phyloP scores from a whole-genome alignment of 1,140 invertebrate species.

The Telenomus remus region DNA sequence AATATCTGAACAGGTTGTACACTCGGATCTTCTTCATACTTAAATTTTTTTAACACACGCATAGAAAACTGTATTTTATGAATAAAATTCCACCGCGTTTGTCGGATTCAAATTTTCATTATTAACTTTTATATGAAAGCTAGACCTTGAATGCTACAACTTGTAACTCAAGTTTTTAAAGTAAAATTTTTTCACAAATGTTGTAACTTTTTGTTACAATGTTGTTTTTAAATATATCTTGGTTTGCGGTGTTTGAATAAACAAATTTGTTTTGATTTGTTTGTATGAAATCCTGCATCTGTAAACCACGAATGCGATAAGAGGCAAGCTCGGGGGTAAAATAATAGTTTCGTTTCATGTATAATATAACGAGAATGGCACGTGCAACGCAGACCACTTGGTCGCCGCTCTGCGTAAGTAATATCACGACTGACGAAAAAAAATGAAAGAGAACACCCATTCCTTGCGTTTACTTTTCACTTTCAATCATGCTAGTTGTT shows the following conservation, averaged over 20 bases:
- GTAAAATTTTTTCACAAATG: too few species aligned
- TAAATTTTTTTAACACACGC: not conserved
- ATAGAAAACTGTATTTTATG: too few species aligned
- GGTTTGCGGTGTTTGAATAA: too few species aligned
- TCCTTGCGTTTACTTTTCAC: not conserved
- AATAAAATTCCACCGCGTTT: too few species aligned
- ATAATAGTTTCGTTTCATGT: constrained; percentile 8
- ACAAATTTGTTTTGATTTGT: too few species aligned
- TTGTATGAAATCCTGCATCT: too few species aligned
- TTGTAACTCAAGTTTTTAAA: too few species aligned
- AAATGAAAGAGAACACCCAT: not conserved
- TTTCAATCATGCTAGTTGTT: too few species aligned
- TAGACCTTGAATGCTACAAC: too few species aligned
- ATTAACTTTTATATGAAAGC: too few species aligned
- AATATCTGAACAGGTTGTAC: constrained; percentile 2
- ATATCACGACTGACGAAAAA: not conserved
- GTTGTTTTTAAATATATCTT: too few species aligned
- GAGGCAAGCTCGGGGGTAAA: constrained; percentile 21
- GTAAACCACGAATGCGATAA: constrained; percentile 18
- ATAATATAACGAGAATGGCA: constrained; percentile 21
- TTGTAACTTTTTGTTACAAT: constrained; percentile 36
- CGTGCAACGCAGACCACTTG: constrained; percentile 13
- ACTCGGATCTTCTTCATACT: not conserved
- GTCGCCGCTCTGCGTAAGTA: not conserved
- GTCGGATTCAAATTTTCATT: too few species aligned